These are phyloP conservation scores for Drosophila rellima DNA, from an alignment of 2,888 invertebrate species.

Conservation along the genomic window DNA sequence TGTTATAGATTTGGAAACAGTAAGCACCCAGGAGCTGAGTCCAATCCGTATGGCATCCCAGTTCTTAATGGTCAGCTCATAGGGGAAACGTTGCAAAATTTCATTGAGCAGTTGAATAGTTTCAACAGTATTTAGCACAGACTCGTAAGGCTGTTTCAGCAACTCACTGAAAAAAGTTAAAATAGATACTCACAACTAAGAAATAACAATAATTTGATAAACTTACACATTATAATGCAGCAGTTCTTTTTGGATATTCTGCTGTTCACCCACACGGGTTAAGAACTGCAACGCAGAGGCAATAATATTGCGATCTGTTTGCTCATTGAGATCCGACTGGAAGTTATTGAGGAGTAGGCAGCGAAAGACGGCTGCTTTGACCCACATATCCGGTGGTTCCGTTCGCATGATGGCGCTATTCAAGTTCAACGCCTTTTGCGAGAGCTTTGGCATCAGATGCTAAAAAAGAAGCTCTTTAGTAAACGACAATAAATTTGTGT, in stretches of 20 bases:
- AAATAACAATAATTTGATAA: background rate
- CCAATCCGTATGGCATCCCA: conserved; percentile 93
- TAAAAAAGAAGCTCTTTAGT: conserved; percentile 30
- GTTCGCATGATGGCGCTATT: conserved; percentile 74
- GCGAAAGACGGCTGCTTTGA: conserved; percentile 77
- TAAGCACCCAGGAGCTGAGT: conserved; percentile 89
- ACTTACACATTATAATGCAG: conserved; percentile 86
- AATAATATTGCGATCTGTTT: conserved; percentile 81
- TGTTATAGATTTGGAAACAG: conserved; percentile 86
- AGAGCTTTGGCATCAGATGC: conserved; percentile 78
- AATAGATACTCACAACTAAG: background rate
- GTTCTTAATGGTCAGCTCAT: conserved; percentile 85
- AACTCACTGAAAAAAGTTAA: conserved; percentile 69
- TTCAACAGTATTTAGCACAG: conserved; percentile 79
- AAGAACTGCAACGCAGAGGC: conserved; percentile 75
- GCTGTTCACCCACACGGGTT: conserved; percentile 82
- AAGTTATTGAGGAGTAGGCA: conserved; percentile 83
- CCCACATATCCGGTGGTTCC: conserved; percentile 76
- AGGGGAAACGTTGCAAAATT: conserved; percentile 78
- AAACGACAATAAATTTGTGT: background rate
- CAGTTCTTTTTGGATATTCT: conserved; percentile 80
- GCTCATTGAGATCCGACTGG: conserved; percentile 73
- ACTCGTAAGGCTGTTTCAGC: conserved; percentile 60
- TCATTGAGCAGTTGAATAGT: conserved; percentile 82
- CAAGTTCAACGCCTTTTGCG: conserved; percentile 66